phyloP scores from a whole-genome alignment of 2,113 vertebrate genomes.

The Siniperca chuatsi region DNA sequence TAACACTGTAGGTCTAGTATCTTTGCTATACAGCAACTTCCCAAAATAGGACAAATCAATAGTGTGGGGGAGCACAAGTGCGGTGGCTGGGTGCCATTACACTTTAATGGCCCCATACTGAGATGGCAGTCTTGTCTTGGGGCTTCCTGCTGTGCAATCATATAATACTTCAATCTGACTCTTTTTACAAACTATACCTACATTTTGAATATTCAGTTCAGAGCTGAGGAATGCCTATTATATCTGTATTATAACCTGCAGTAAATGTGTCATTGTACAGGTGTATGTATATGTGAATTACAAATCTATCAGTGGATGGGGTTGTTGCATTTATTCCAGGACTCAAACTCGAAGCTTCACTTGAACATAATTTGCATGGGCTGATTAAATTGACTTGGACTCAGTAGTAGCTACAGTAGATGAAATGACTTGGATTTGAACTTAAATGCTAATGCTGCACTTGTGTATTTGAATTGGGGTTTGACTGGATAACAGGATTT shows the following conservation, averaged over 20 bases:
- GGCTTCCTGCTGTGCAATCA: constrained; percentile 29
- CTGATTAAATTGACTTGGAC: constrained; percentile 1
- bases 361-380: constrained; percentile 4
- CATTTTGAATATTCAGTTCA: constrained; percentile 8
- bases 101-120: constrained; percentile 58
- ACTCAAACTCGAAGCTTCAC: background rate
- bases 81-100: constrained; percentile 61
- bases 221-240: background rate
- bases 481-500: background rate
- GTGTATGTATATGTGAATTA: background rate
- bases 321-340: background rate
- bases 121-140: constrained; percentile 46
- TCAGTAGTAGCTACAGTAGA: background rate
- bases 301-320: background rate
- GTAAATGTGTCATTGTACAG: background rate
- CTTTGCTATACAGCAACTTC: constrained; percentile 34
- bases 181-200: background rate
- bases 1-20: constrained; percentile 1
- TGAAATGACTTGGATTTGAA: background rate
- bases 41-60: constrained; percentile 65
- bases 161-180: constrained; percentile 12
- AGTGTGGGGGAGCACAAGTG: constrained; percentile 29
- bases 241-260: background rate
- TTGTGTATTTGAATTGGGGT: background rate
- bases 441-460: background rate